Percentiles rank a stretch among this genome's conserved stretches.
phyloP scores from a whole-genome alignment of 2,113 vertebrate genomes.

The Ptyas mucosa region DNA sequence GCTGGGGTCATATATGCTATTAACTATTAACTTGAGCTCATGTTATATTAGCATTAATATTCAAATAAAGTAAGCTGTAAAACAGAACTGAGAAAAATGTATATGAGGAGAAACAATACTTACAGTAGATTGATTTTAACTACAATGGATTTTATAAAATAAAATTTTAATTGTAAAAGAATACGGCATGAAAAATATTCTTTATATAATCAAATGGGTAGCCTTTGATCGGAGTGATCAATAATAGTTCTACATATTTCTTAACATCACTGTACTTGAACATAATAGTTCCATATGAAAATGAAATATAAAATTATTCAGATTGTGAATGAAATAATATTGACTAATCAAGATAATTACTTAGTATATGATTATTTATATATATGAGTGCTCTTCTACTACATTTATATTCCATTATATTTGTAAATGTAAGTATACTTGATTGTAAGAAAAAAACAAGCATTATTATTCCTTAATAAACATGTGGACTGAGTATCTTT shows the following conservation, averaged over 20 bases:
- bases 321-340: not conserved
- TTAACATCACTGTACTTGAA: not conserved
- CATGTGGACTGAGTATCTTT: not conserved
- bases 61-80: constrained; percentile 12
- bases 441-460: not conserved
- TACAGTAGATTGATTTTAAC: not conserved
- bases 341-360: not conserved
- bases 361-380: not conserved
- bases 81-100: not conserved
- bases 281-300: not conserved
- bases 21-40: constrained; percentile 13
- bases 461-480: not conserved
- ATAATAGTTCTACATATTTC: not conserved
- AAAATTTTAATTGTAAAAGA: not conserved
- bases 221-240: not conserved
- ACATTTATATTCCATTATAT: not conserved
- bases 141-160: not conserved
- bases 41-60: constrained; percentile 9
- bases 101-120: not conserved
- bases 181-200: not conserved
- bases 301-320: not conserved
- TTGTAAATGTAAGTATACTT: not conserved
- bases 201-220: not conserved
- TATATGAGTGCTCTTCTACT: not conserved
- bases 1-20: not conserved